Percentiles rank a stretch among this genome's conserved stretches.
These are phyloP conservation scores for Tetrax tetrax DNA, from an alignment of 2,113 vertebrate species.

Conservation along the genomic window DNA sequence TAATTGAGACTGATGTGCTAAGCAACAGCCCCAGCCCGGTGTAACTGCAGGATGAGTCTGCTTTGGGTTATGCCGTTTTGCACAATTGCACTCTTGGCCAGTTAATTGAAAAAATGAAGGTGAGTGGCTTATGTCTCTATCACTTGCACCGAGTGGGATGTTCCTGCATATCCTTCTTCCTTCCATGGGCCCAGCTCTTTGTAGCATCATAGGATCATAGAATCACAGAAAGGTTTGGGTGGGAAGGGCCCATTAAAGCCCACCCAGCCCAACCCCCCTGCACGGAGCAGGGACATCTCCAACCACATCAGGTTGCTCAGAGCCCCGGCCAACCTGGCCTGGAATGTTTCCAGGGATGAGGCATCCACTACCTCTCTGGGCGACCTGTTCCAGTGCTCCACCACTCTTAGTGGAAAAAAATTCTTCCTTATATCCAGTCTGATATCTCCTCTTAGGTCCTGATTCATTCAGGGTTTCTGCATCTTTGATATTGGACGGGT, in stretches of 20 bases:
- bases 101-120: neutral
- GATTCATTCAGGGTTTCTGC: neutral
- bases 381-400: neutral
- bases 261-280: too few species aligned
- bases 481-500: neutral
- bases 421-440: neutral
- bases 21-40: neutral
- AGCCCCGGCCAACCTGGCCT: fast-evolving
- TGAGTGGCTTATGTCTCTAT: fast-evolving
- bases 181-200: neutral
- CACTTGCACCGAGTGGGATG: fast-evolving
- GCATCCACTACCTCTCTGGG: fast-evolving
- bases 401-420: fast-evolving
- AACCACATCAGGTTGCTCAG: neutral
- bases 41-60: neutral
- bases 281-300: neutral
- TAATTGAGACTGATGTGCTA: neutral
- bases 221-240: neutral
- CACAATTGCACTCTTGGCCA: neutral
- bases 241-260: neutral
- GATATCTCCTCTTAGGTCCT: neutral
- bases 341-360: neutral
- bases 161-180: neutral
- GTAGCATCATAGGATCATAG: neutral
- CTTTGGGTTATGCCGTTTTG: neutral